Base-by-base conservation (phyloP, 2,888 invertebrate genomes). In the Zygothrica quintamaculata region DNA sequence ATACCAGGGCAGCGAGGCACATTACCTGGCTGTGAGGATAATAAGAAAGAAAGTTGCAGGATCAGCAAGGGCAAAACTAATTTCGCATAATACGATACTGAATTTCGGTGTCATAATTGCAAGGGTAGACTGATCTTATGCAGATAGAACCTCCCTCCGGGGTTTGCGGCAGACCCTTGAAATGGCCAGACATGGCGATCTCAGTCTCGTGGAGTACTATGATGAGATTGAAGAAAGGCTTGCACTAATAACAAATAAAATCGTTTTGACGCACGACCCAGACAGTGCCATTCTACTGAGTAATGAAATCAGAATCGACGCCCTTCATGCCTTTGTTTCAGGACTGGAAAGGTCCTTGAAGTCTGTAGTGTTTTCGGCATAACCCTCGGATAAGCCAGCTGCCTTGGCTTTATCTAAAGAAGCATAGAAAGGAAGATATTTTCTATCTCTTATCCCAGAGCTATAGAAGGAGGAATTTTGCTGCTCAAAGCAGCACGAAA, bases 201-300 rank as follows among this genome's bases (percentile, higher is more conserved):
- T 64, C 22, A 29, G 50, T 1, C 37, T 62, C 6, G 16, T 61
- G 9, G n/a, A 73, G 22, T 79, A 66, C 18, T 72, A 65, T 36
- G 70, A 70, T 29, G 68, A 64, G 25, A 66, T 70, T 1, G 69
- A 73, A 33, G 58, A 57, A 34, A 71, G 66, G 18, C 18, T 72
- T 9, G 65, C 74, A 0, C 22, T 70, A 0, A 39, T 79, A 3
- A 46, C 34, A 0, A 74, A 74, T 26, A 79, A 75, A 26, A 70
- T 47, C 0, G 55, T 67, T n/a, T 74, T 74, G 74, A 33, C 57
- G 1, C 46, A 74, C 22, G 62, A 74, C 3, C 3, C 8, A 25
- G n/a, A n/a, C 4, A 13, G 4, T 2, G 53, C 53, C 6, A 4
- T 1, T 6, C 1, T 44, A 0, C 48, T 48, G 5, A 37, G 25